phyloP scores from a whole-genome alignment of 2,113 vertebrate species.

The Misgurnus anguillicaudatus region DNA sequence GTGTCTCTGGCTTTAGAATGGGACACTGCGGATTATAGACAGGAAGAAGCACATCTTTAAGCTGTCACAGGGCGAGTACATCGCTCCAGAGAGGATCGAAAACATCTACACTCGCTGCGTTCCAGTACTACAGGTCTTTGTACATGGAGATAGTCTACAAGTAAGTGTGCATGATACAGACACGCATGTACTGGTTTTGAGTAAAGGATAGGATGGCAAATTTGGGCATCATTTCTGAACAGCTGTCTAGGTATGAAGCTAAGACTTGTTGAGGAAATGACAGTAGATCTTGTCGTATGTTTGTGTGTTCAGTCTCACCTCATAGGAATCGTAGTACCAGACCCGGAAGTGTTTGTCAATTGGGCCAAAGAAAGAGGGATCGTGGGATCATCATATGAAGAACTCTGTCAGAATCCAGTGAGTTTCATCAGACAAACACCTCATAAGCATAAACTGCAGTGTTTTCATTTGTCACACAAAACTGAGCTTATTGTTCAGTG shows the following conservation, averaged over 20 bases:
- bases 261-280: not conserved
- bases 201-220: not conserved
- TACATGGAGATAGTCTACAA: slow-evolving; percentile 80
- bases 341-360: slow-evolving; percentile 72
- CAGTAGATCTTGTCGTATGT: not conserved
- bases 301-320: slow-evolving; percentile 66
- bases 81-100: slow-evolving; percentile 81
- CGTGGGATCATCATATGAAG: slow-evolving; percentile 71
- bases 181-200: not conserved
- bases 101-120: slow-evolving; percentile 74
- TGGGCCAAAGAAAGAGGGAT: slow-evolving; percentile 73
- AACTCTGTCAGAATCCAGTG: slow-evolving; percentile 78
- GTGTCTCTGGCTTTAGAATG: slow-evolving; percentile 64
- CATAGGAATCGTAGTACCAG: slow-evolving; percentile 76
- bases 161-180: slow-evolving; percentile 43
- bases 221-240: not conserved
- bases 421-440: slow-evolving; percentile 30
- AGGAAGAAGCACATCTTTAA: slow-evolving; percentile 82
- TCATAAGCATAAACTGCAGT: not conserved
- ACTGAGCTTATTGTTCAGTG: not conserved
- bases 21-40: slow-evolving; percentile 77
- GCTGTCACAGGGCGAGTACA: slow-evolving; percentile 78
- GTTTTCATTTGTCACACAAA: not conserved
- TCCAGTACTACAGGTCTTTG: slow-evolving; percentile 77
- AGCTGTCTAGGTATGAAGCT: not conserved